Evolutionary conservation across 2,797 vertebrate species (phyloP).

Genomic region (Catamblyrhynchus diadema): DNA sequence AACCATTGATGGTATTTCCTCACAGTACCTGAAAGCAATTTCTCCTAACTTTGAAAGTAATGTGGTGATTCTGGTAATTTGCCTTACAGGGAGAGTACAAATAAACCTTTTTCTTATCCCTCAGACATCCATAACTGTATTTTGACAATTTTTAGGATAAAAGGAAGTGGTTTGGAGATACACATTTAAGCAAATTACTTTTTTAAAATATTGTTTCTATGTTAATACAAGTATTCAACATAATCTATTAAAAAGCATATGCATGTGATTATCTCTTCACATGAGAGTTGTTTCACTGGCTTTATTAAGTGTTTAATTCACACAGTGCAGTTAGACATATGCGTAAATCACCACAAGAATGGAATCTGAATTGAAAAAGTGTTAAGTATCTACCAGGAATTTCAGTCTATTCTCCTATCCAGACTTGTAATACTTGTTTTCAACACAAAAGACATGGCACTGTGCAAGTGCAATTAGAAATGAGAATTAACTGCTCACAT

Average conservation of each 20-base stretch:
- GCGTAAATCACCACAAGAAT: not conserved
- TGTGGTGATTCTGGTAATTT: not conserved
- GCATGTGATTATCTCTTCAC: not conserved
- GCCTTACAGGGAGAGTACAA: not conserved
- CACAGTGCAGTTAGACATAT: not conserved
- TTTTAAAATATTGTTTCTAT: not conserved
- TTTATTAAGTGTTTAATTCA: not conserved
- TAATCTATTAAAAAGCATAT: not conserved
- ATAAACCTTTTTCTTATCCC: not conserved
- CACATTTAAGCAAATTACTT: not conserved
- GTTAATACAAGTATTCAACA: not conserved
- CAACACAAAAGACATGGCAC: not conserved
- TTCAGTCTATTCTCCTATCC: not conserved
- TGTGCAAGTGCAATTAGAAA: not conserved
- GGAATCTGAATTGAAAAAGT: not conserved
- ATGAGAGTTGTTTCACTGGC: not conserved
- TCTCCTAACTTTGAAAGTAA: not conserved
- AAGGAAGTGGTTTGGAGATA: not conserved
- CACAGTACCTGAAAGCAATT: not conserved
- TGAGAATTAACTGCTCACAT: not conserved
- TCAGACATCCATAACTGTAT: not conserved
- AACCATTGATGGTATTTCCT: slow-evolving; percentile 4
- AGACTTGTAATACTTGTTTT: not conserved
- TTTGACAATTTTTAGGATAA: not conserved
- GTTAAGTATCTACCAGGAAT: not conserved